Evolutionary conservation across 2,113 vertebrate genomes (phyloP).

Genomic region (Pogona vitticeps): DNA sequence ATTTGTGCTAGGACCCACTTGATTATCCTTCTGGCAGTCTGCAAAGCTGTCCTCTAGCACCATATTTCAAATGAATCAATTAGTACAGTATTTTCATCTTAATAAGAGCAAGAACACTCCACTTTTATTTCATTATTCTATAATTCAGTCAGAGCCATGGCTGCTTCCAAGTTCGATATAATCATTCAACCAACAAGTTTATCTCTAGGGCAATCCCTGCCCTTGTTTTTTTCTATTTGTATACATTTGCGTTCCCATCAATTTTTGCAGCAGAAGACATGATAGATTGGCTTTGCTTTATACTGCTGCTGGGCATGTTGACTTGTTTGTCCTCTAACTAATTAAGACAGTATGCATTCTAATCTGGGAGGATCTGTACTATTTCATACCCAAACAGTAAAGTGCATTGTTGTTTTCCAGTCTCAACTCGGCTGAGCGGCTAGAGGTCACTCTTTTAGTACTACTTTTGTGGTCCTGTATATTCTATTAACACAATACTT

Average conservation of each 20-base stretch:
- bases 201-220: not conserved
- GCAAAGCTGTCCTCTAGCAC: too few relatives aligned
- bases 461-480: not conserved
- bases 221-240: not conserved
- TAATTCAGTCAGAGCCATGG: not conserved
- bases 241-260: not conserved
- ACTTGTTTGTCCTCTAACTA: not conserved
- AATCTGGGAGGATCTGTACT: not conserved
- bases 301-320: not conserved
- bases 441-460: not conserved
- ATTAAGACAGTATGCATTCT: not conserved
- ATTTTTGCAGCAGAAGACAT: not conserved
- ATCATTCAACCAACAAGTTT: constrained; percentile 14
- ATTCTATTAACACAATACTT: too few relatives aligned
- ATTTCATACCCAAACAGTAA: not conserved
- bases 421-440: not conserved
- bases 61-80: too few relatives aligned
- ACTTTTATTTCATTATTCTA: not conserved
- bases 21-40: too few relatives aligned
- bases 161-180: not conserved
- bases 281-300: not conserved
- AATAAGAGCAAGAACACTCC: not conserved
- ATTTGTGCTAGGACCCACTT: too few relatives aligned
- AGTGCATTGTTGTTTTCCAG: not conserved
- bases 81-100: not conserved